A percentile compares a stretch with the other conserved stretches of the same genome.
Evolutionary conservation across 2,113 vertebrate genomes (phyloP).

Genomic region (Rana temporaria): DNA sequence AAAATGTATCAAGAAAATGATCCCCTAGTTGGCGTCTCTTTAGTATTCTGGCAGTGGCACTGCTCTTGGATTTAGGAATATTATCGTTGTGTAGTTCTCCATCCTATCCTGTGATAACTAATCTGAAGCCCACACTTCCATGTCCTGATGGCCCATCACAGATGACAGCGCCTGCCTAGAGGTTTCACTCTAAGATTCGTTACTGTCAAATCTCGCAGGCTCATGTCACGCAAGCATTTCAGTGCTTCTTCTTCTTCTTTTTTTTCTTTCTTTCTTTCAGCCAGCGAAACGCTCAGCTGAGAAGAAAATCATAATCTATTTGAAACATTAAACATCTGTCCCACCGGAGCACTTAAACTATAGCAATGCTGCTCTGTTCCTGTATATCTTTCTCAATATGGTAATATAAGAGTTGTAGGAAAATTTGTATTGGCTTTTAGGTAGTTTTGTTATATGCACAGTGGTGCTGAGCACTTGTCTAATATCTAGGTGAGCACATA

Average conservation of each 20-base stretch:
- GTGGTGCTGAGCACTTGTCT: too few species aligned
- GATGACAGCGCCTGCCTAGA: conserved; percentile 22
- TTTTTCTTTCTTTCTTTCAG: background rate
- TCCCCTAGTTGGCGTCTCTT: background rate
- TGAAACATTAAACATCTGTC: too few species aligned
- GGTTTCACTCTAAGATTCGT: conserved; percentile 23
- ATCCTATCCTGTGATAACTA: background rate
- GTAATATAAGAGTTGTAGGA: too few species aligned
- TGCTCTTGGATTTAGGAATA: background rate
- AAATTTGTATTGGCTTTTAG: too few species aligned
- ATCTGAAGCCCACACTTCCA: background rate
- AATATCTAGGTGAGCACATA: too few species aligned
- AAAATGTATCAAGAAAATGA: too few species aligned
- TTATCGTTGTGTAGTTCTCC: background rate
- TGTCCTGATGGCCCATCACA: conserved; percentile 17
- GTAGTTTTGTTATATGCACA: too few species aligned
- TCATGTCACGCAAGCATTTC: conserved; percentile 4
- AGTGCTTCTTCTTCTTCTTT: too few species aligned
- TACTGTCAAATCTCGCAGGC: background rate
- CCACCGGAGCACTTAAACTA: too few species aligned
- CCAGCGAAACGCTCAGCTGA: background rate
- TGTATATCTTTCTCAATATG: background rate
- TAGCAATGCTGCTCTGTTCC: too few species aligned
- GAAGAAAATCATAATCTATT: background rate
- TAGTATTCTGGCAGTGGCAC: background rate